Conservation (phyloP, 2,888 invertebrate species). For the Drosophila paranaensis region DNA sequence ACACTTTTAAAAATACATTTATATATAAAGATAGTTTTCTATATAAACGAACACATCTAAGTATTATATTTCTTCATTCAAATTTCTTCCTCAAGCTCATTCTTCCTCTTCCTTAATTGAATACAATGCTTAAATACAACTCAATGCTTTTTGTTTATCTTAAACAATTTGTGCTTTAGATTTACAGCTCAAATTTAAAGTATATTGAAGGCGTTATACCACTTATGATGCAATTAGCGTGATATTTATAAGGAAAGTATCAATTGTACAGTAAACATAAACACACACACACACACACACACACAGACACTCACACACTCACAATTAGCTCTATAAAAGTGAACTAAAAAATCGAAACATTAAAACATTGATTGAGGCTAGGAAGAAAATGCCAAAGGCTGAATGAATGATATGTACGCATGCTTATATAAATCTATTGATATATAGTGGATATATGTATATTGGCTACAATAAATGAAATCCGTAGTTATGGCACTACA, state of each 20-base stretch:
- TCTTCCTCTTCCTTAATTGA: neutral
- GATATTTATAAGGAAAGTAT: constrained; percentile 32
- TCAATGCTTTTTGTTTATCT: neutral
- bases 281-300: constrained; percentile 20
- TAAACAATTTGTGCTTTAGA: constrained; percentile 11
- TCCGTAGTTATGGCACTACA: constrained; percentile 58
- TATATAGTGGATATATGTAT: neutral
- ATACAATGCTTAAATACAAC: neutral
- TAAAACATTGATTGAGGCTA: constrained; percentile 54
- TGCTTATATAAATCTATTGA: neutral
- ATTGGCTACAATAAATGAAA: constrained; percentile 46
- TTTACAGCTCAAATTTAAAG: constrained; percentile 23
- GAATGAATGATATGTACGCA: constrained; percentile 27
- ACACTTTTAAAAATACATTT: too few relatives aligned
- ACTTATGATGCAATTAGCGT: constrained; percentile 54
- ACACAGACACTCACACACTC: constrained; percentile 1
- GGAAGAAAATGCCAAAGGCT: constrained; percentile 37
- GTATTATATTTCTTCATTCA: neutral
- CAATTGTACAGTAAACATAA: constrained; percentile 44
- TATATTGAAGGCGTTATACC: constrained; percentile 23
- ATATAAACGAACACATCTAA: too few relatives aligned
- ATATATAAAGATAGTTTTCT: too few relatives aligned
- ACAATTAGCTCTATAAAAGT: constrained; percentile 8
- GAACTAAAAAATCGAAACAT: constrained; percentile 44
- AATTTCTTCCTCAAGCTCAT: too few relatives aligned